A percentile compares a stretch with the other conserved stretches of the same genome.
phyloP scores from a whole-genome alignment of 2,888 invertebrate genomes.

The Caradrina clavipalpis region DNA sequence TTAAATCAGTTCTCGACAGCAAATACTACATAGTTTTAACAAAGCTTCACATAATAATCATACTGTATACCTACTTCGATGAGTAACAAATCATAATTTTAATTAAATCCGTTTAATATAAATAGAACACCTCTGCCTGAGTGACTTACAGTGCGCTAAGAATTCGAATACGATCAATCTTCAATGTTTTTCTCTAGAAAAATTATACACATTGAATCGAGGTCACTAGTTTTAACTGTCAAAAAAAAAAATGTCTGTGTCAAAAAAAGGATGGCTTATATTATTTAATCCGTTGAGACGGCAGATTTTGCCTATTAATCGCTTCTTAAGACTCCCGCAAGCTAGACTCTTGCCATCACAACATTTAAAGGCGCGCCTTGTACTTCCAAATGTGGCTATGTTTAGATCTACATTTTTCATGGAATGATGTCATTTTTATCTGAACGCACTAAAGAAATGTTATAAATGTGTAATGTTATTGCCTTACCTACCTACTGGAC shows the following conservation, averaged over 20 bases:
- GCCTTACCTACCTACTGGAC: conserved; percentile 3
- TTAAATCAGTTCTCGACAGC: not conserved
- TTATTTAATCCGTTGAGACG: too few relatives aligned
- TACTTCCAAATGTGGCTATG: conserved; percentile 29
- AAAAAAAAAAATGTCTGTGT: too few relatives aligned
- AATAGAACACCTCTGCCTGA: too few relatives aligned
- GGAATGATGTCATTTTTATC: conserved; percentile 56
- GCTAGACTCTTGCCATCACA: not conserved
- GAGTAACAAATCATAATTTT: too few relatives aligned
- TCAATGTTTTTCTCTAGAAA: too few relatives aligned
- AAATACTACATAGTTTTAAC: conserved; percentile 6
- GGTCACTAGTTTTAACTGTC: too few relatives aligned
- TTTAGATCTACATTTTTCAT: conserved; percentile 36
- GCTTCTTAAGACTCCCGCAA: not conserved
- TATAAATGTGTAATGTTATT: conserved; percentile 36
- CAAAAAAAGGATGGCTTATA: too few relatives aligned
- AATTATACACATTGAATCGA: too few relatives aligned
- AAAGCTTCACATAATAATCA: not conserved
- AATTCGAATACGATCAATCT: too few relatives aligned
- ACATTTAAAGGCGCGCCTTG: conserved; percentile 47
- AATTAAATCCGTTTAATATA: too few relatives aligned
- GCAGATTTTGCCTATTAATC: not conserved
- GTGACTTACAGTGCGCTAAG: too few relatives aligned
- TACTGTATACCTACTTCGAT: too few relatives aligned
- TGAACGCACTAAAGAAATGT: conserved; percentile 32